A percentile compares a stretch with the other conserved stretches of the same genome.
These are phyloP conservation scores for Erynnis tages DNA, from an alignment of 2,888 invertebrate species.

Conservation along the genomic window DNA sequence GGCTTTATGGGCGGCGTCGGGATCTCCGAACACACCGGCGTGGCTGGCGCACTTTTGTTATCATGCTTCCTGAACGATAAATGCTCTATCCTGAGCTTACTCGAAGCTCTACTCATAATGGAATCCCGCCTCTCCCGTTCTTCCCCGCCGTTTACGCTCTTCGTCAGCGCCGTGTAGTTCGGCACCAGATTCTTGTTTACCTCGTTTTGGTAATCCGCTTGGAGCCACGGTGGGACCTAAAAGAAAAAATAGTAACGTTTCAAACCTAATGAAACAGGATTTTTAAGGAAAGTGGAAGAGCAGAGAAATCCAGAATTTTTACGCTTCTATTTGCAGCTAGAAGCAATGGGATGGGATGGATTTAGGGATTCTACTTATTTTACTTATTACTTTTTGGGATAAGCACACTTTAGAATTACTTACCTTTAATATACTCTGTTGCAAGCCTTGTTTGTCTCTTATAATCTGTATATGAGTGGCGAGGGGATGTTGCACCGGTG, in stretches of 20 bases:
- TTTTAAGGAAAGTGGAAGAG: no score
- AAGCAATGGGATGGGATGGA: no score
- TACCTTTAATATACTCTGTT: constrained; percentile 92
- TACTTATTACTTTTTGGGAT: neutral
- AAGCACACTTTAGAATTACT: neutral
- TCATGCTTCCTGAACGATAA: constrained; percentile 65
- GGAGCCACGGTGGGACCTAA: constrained; percentile 89
- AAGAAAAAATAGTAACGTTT: neutral
- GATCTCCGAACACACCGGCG: constrained; percentile 51
- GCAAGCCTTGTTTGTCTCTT: constrained; percentile 93
- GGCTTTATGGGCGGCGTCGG: constrained; percentile 47
- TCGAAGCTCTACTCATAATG: constrained; percentile 72
- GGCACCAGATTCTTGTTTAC: constrained; percentile 76
- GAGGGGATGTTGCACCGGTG: constrained; percentile 89
- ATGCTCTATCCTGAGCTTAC: constrained; percentile 71
- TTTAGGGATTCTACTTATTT: no score
- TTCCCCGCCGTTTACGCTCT: constrained; percentile 63
- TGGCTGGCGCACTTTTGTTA: constrained; percentile 58
- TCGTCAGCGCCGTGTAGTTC: constrained; percentile 68
- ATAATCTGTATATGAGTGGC: constrained; percentile 93
- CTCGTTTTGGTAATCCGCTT: constrained; percentile 82
- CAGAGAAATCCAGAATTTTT: no score
- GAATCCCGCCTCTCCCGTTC: constrained; percentile 68
- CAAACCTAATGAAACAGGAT: neutral
- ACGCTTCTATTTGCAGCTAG: no score